A percentile compares a stretch with the other conserved stretches of the same genome.
Conservation (phyloP, 2,797 vertebrate species). For the Echiichthys vipera region DNA sequence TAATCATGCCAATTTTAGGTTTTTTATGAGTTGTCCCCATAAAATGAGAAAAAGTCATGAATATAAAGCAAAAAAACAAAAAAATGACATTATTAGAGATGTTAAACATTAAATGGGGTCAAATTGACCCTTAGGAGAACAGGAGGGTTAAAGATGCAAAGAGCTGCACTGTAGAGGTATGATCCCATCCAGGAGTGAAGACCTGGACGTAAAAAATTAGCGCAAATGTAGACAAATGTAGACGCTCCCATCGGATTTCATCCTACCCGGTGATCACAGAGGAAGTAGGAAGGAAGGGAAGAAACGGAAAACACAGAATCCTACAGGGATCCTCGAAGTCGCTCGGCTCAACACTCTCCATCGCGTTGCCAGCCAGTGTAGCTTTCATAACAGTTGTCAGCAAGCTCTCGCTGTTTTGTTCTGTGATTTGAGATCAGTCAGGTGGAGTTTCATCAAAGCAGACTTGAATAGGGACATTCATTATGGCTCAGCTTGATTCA, state of each 20-base stretch:
- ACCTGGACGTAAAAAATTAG: constrained; percentile 25
- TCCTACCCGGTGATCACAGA: constrained; percentile 47
- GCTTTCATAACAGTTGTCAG: constrained; percentile 57
- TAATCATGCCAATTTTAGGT: too few relatives aligned
- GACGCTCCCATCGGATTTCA: constrained; percentile 48
- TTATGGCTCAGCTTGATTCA: constrained; percentile 73
- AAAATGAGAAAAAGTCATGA: too few relatives aligned
- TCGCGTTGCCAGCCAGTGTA: constrained; percentile 28
- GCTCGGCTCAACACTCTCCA: constrained; percentile 24
- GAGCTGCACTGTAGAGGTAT: not conserved
- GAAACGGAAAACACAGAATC: constrained; percentile 32
- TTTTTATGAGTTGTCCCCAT: too few relatives aligned
- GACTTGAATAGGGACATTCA: constrained; percentile 71
- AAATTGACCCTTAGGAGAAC: too few relatives aligned
- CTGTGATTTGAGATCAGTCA: constrained; percentile 77
- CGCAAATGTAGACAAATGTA: constrained; percentile 13
- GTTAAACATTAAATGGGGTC: too few relatives aligned
- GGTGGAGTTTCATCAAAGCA: constrained; percentile 77
- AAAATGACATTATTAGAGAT: too few relatives aligned
- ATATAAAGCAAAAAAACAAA: too few relatives aligned
- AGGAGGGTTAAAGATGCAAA: too few relatives aligned
- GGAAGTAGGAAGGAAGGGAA: constrained; percentile 34
- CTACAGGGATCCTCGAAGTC: constrained; percentile 49
- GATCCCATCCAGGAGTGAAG: constrained; percentile 4
- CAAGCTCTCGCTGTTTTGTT: constrained; percentile 58